A percentile compares a stretch with the other conserved stretches of the same genome.
Conservation (phyloP, 2,797 vertebrate genomes). For the Trachops cirrhosus region DNA sequence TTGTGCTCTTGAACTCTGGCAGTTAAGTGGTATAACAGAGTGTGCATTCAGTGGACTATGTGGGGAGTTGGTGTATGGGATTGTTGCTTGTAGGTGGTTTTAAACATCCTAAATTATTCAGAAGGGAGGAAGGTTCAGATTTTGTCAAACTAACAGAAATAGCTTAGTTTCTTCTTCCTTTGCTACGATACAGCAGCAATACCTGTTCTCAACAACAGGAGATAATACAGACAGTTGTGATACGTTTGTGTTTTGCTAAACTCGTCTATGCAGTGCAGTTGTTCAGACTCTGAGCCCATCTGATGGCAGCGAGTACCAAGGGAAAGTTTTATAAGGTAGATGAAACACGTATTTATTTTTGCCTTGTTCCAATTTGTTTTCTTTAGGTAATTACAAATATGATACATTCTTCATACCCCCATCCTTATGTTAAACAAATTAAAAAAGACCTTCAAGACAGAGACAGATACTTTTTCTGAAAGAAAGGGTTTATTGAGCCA, state of each 20-base stretch:
- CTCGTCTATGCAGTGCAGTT: background rate
- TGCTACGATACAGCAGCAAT: background rate
- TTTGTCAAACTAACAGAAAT: background rate
- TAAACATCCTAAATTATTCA: background rate
- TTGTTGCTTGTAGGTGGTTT: background rate
- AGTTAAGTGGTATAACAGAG: background rate
- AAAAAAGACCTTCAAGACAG: background rate
- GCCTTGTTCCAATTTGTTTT: background rate
- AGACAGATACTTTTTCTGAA: background rate
- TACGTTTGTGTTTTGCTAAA: background rate
- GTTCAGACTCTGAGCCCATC: background rate
- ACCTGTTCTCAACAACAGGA: background rate
- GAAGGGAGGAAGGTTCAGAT: background rate
- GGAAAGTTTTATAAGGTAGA: background rate
- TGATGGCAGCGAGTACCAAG: background rate
- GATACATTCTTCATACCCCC: background rate
- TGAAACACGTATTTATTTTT: background rate
- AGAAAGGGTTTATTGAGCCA: background rate
- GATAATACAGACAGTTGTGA: background rate
- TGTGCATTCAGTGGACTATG: background rate
- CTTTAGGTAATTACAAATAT: background rate
- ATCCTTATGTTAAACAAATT: background rate
- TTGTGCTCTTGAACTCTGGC: constrained; percentile 1
- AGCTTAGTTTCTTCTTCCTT: background rate
- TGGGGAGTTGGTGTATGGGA: background rate